Evolutionary conservation across 2,888 invertebrate genomes (phyloP).

Genomic region (Diaperis boleti): DNA sequence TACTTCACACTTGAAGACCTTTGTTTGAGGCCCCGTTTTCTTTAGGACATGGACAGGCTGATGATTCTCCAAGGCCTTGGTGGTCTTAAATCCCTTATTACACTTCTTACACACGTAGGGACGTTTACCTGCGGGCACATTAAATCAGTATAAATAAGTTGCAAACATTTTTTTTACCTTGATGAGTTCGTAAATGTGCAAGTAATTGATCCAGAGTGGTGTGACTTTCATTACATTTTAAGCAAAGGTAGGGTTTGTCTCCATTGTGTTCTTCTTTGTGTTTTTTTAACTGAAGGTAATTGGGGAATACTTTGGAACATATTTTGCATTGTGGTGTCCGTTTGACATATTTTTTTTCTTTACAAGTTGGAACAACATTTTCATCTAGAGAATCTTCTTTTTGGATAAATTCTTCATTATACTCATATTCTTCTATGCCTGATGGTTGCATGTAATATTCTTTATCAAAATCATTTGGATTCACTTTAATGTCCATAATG

Average conservation of each 20-base stretch:
- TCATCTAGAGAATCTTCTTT: slow-evolving; percentile 7
- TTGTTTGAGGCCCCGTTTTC: slow-evolving; percentile 52
- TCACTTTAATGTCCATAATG: slow-evolving; percentile 34
- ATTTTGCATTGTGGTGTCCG: slow-evolving; percentile 58
- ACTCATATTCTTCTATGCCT: slow-evolving; percentile 17
- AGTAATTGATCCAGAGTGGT: slow-evolving; percentile 56
- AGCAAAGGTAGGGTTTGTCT: slow-evolving; percentile 58
- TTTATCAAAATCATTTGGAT: slow-evolving; percentile 20
- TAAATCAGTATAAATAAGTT: not conserved
- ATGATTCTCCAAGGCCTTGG: slow-evolving; percentile 56
- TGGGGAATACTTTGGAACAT: slow-evolving; percentile 57
- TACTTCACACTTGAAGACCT: slow-evolving; percentile 59
- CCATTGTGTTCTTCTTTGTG: slow-evolving; percentile 55
- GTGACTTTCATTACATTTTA: slow-evolving; percentile 53
- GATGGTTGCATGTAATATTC: slow-evolving; percentile 14
- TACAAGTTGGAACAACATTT: not conserved
- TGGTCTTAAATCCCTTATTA: slow-evolving; percentile 57
- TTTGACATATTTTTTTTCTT: slow-evolving; percentile 28
- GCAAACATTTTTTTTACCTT: slow-evolving; percentile 49
- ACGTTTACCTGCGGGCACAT: slow-evolving; percentile 57
- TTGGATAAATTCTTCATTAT: not conserved
- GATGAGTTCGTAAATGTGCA: slow-evolving; percentile 60
- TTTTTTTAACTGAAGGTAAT: slow-evolving; percentile 54
- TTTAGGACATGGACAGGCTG: slow-evolving; percentile 57
- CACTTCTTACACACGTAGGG: slow-evolving; percentile 62